These are phyloP conservation scores for Eurytoma adleriae DNA, from an alignment of 2,888 invertebrate genomes.

Conservation along the genomic window DNA sequence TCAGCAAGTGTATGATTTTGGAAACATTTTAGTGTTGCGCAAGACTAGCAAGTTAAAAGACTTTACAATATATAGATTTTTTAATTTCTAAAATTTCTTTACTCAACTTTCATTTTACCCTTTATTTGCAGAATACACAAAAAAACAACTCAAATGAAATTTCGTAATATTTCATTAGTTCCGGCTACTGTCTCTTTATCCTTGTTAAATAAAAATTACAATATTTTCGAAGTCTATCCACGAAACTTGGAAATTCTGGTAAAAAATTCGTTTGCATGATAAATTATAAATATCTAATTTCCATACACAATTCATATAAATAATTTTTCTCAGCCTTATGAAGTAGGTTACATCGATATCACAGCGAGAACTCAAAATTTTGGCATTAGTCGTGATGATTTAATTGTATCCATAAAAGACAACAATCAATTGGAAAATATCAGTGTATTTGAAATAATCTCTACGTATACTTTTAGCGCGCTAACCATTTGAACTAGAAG, in stretches of 20 bases:
- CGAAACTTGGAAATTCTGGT: constrained; percentile 64
- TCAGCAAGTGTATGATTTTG: constrained; percentile 43
- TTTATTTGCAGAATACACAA: constrained; percentile 19
- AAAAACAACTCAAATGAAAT: constrained; percentile 71
- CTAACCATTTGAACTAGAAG: background rate
- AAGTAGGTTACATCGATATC: constrained; percentile 66
- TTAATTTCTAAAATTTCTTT: background rate
- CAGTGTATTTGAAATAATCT: background rate
- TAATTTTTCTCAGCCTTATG: constrained; percentile 62
- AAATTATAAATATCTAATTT: background rate
- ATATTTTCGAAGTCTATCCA: constrained; percentile 77
- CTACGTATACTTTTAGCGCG: no score
- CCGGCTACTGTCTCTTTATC: constrained; percentile 77
- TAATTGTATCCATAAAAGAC: constrained; percentile 77
- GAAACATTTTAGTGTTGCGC: constrained; percentile 27
- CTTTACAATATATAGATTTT: background rate
- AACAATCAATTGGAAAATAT: constrained; percentile 80
- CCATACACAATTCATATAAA: background rate
- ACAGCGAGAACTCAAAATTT: constrained; percentile 68
- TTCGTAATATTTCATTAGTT: constrained; percentile 79
- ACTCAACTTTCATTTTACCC: background rate
- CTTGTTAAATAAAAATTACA: constrained; percentile 74
- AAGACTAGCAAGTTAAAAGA: constrained; percentile 3
- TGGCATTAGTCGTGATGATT: constrained; percentile 67
- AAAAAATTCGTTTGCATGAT: background rate